Base-by-base conservation (phyloP, 2,888 invertebrate genomes). In the Chaetogeoica ovagalla region DNA sequence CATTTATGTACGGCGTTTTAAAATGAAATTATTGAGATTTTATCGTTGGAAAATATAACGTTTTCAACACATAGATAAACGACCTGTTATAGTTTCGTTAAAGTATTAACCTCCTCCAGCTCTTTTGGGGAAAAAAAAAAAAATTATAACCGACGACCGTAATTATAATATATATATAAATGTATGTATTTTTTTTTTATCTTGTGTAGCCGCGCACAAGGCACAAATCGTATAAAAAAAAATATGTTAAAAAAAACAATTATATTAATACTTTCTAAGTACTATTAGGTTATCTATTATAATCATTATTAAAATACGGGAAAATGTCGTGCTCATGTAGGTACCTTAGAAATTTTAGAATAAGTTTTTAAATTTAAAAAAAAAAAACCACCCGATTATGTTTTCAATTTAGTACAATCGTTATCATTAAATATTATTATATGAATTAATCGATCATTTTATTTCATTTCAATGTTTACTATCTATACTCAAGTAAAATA, bases 371-470 rank as follows among this genome's bases (percentile, higher is more conserved):
- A 79, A 63, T 69, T 79, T 69, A 75, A 74, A 62, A 79, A 30
- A 30, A 77, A 74, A 62, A 79, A 79, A 79, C 77, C 77, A 77
- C 70, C 79, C 70, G 23, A 19, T 79, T 79, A 79, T 79, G 79
- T 79, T 79, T 79, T 79, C 69, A 79, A 79, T 70, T 79, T 79
- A 79, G 79, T 79, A 79, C 79, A 79, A 79, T 79, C 79, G 79
- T 79, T 79, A 79, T 70, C 70, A 79, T 79, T 70, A 70, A 62
- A 70, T 30, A 30, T 70, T 79, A 79, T 79, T 79, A 70, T 70
- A 79, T 71, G 70, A 79, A 79, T 79, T 70, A 70, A 79, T 63
- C 70, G n/a, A 79, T 71, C 69, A 63, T 70, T 79, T 79, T 79
- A 59, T 79, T 79, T 79, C 70, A 55, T 79, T 63, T 63, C 63